Base-by-base conservation (phyloP, 2,888 invertebrate genomes). In the Melinaea menophilus region DNA sequence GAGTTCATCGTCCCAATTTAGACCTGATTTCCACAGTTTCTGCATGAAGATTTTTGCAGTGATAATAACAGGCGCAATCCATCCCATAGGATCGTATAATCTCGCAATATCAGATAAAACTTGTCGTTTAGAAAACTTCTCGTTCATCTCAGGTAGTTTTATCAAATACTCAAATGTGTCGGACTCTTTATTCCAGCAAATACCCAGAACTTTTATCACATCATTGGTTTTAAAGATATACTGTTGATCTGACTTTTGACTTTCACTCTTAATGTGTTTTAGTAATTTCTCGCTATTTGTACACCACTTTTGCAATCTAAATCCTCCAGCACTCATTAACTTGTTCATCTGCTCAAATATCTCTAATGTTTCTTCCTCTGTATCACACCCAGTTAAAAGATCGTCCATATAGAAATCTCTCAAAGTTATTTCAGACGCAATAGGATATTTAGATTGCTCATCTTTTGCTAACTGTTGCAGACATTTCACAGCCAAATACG, bases 331-430 rank as follows among this genome's bases (percentile, higher is more conserved):
- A 22, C 22, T 22, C 22, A 22, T 22, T 22, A 22, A 41, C 4
- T 63, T 48, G 51, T 64, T 72, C 65, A 74, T 69, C 33, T 74
- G 61, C 1, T 70, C 55, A 55, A 69, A 69, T 5, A 73, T 69
- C 2, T 62, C 3, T 12, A 69, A 56, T 4, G 72, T 75, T 58
- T 75, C 67, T 1, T 56, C 12, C 13, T 62, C 58, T 1, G 68
- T 59, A 5, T 66, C 63, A 13, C 59, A 41, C 5, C 62, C 65
- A 55, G 63, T 62, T 56, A 37, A 55, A 57, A 58, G 46, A 56
- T 64, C 65, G 55, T 61, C 64, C 33, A 58, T 64, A 64, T 66
- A 66, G 59, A 41, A 48, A 55, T 62, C 59, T 5, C 5, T 12
- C 47, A 47, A 46, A 5, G 56, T 35, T 35, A 61, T 47, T 56